phyloP scores from a whole-genome alignment of 1,140 invertebrate genomes.

The Drosophila chauvacae region DNA sequence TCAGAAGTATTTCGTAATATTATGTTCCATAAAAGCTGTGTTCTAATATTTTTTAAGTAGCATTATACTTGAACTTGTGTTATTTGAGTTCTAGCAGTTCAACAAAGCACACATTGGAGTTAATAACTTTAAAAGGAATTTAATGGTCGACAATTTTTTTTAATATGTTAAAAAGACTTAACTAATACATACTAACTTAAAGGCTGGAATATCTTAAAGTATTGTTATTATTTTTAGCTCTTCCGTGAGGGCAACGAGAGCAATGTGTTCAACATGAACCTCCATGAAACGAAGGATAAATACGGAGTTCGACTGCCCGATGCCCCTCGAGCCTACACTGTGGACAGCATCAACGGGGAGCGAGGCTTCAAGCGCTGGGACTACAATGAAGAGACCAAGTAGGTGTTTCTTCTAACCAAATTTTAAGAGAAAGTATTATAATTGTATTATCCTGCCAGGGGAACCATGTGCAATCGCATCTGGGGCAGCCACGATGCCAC shows the following conservation, averaged over 20 bases:
- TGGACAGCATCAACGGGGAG: conserved; percentile 87
- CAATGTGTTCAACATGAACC: conserved; percentile 86
- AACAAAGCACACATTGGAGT: not conserved
- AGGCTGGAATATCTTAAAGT: not conserved
- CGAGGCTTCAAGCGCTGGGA: conserved; percentile 87
- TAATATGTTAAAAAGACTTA: not conserved
- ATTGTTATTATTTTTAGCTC: conserved; percentile 83
- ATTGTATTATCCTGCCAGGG: conserved; percentile 52
- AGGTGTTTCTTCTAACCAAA: not conserved
- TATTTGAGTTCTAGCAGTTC: not conserved
- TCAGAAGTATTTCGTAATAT: not conserved
- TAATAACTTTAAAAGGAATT: not conserved
- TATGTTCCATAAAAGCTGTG: not conserved
- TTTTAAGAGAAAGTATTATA: too few species aligned
- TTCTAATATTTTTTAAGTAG: not conserved
- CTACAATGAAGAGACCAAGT: conserved; percentile 84
- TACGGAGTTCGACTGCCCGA: conserved; percentile 40
- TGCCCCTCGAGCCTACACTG: conserved; percentile 79
- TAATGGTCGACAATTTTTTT: not conserved
- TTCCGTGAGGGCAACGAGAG: conserved; percentile 86
- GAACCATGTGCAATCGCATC: conserved; percentile 86
- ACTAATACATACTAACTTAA: too few species aligned
- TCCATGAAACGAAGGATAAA: conserved; percentile 59
- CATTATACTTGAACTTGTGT: not conserved
- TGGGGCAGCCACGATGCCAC: conserved; percentile 88